phyloP scores from a whole-genome alignment of 1,140 invertebrate genomes.

The Bombus huntii region DNA sequence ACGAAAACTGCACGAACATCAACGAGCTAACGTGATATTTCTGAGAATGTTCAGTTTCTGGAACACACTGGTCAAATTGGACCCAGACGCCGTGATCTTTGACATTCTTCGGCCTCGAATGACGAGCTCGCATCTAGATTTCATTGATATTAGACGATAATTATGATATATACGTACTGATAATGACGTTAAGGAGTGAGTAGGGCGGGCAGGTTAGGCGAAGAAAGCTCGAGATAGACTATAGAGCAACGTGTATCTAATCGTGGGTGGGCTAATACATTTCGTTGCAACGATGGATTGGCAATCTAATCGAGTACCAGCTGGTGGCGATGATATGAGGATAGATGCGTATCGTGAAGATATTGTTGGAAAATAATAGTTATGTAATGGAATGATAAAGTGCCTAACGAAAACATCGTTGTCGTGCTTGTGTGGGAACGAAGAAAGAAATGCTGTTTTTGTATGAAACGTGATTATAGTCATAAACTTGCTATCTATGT shows the following conservation, averaged over 20 bases:
- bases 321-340: background rate
- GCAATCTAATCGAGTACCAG: background rate
- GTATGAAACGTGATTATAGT: background rate
- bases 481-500: background rate
- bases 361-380: slow-evolving; percentile 6
- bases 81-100: slow-evolving; percentile 9
- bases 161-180: background rate
- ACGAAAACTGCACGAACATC: background rate
- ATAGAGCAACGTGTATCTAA: slow-evolving; percentile 12
- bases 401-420: background rate
- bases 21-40: slow-evolving; percentile 2
- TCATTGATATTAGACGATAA: slow-evolving; percentile 29
- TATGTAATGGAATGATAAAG: background rate
- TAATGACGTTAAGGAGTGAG: background rate
- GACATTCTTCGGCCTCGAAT: slow-evolving; percentile 3
- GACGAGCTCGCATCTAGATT: slow-evolving; percentile 37
- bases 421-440: background rate
- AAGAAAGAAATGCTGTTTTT: background rate
- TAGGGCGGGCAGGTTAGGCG: background rate
- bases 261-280: background rate
- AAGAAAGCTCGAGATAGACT: slow-evolving; percentile 20
- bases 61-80: slow-evolving; percentile 12
- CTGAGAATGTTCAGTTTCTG: background rate
- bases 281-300: background rate
- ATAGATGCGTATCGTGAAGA: background rate